Base-by-base conservation (phyloP, 2,797 vertebrate species). In the Threskiornis aethiopicus region DNA sequence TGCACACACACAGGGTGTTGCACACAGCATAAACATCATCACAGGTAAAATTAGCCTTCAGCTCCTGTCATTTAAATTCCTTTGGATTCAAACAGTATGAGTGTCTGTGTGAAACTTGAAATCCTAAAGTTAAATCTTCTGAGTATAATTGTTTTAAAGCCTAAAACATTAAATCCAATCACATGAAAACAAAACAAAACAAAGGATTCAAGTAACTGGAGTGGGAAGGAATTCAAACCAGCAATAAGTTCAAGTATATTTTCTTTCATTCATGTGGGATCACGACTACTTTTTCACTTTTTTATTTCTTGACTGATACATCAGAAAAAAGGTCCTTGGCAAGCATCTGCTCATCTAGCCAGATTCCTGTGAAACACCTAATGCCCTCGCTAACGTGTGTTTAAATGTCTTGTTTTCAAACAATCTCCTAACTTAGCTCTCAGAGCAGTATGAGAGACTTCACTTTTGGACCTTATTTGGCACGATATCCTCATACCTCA, bases 321-420 rank as follows among this genome's bases (percentile, higher is more conserved):
- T 49, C 6, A 31, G 16, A 46, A 52, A 62, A 91, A 49, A 28
- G 1, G 20, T 91, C 51, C 37, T 78, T 77, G 10, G 18, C 37
- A 52, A 83, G 39, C 6, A 42, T 26, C 4, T 13, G 37, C 28
- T 89, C 22, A 77, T 54, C 37, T 42, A 91, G 16, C 5, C 75
- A 77, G 42, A 29, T 25, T 65, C 20, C 57, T 37, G 24, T 47
- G 82, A 86, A 80, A 77, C 15, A 19, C n/a, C 20, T 65, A 70
- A 57, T 44, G 18, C 13, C 84, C 55, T 75, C 13, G 5, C 58
- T 89, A 61, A 41, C 5, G 6, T 1, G 17, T 15, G 28, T 83
- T 90, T 94, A 89, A 93, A 91, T 4, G 4, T 29, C 51, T 87
- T 82, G 8, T 66, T 91, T 84, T 52, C 90, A 95, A 95, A 59